Conservation (phyloP, 2,797 vertebrate species). For the Sternotherus odoratus region DNA sequence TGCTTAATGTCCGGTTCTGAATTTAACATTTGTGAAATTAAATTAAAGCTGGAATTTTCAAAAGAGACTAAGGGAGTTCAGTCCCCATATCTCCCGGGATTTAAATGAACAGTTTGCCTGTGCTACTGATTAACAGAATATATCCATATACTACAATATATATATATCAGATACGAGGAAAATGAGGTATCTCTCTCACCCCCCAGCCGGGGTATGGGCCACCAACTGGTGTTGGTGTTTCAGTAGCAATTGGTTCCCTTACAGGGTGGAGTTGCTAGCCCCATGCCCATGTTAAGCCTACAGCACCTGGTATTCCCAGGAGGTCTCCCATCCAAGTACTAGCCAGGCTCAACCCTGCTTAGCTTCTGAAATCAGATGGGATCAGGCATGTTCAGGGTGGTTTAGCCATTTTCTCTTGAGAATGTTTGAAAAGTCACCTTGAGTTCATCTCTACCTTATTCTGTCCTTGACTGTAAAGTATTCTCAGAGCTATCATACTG, state of each 20-base stretch:
- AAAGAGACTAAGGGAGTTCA: neutral
- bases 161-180: neutral
- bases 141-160: neutral
- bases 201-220: too few relatives aligned
- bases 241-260: too few relatives aligned
- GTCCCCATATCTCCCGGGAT: neutral
- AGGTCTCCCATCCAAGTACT: too few relatives aligned
- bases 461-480: neutral
- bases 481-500: neutral
- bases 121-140: neutral
- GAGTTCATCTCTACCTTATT: neutral
- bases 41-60: neutral
- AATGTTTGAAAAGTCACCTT: neutral
- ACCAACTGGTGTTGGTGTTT: too few relatives aligned
- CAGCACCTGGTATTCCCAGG: too few relatives aligned
- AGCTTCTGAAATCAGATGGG: too few relatives aligned
- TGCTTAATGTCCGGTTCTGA: neutral
- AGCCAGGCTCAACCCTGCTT: too few relatives aligned
- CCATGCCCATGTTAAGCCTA: too few relatives aligned
- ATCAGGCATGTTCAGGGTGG: too few relatives aligned
- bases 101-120: neutral
- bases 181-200: too few relatives aligned
- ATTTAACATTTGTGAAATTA: neutral
- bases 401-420: too few relatives aligned
- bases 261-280: too few relatives aligned